These are phyloP conservation scores for Casuarius casuarius DNA, from an alignment of 2,113 vertebrate species.

Conservation along the genomic window DNA sequence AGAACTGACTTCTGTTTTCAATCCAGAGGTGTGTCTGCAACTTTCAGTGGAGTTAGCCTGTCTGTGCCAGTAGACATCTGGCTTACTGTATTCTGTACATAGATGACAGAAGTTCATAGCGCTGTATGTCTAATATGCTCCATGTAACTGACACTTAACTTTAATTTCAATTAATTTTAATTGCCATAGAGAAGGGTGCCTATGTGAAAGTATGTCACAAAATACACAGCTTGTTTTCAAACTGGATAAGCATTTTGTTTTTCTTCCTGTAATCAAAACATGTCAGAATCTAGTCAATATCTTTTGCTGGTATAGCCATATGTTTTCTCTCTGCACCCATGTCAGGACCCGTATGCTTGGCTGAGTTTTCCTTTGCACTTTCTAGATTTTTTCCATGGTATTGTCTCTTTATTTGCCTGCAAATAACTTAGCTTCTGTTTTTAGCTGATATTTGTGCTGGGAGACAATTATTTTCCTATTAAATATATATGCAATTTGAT, in stretches of 20 bases:
- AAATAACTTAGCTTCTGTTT: background rate
- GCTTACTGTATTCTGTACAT: background rate
- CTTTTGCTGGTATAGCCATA: background rate
- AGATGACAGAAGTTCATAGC: background rate
- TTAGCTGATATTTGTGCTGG: background rate
- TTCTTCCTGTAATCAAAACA: background rate
- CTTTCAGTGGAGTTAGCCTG: background rate
- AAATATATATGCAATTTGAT: background rate
- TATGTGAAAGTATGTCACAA: background rate
- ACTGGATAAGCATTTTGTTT: background rate
- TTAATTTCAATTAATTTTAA: background rate
- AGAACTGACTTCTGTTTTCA: background rate
- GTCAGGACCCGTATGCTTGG: slow-evolving; percentile 44
- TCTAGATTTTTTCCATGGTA: background rate
- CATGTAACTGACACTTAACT: background rate
- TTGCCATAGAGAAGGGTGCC: background rate
- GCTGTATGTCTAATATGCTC: background rate
- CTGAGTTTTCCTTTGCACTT: background rate
- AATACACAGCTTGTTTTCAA: background rate
- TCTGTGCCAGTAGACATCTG: background rate
- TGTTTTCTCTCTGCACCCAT: slow-evolving; percentile 38
- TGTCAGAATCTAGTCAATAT: background rate
- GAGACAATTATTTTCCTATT: background rate
- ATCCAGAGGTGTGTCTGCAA: background rate
- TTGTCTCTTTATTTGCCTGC: background rate